Conservation (phyloP, 35 echinoderm and acorn worm species). For the Lytechinus variegatus region DNA sequence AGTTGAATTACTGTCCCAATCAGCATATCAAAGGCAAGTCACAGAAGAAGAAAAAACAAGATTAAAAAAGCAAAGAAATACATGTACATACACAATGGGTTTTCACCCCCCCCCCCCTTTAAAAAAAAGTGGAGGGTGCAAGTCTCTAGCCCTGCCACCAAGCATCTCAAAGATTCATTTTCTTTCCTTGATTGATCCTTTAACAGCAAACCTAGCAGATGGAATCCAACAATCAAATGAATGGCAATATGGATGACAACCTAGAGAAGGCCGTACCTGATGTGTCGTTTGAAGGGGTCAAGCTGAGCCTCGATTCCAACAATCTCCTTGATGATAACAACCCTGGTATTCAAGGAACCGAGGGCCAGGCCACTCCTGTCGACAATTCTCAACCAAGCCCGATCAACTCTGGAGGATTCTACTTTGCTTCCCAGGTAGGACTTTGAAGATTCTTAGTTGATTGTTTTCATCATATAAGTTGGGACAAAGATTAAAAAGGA, state of each 20-base stretch:
- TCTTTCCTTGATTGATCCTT: neutral
- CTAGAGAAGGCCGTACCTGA: constrained; percentile 54
- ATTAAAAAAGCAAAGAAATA: too few species aligned
- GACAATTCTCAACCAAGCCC: constrained; percentile 3
- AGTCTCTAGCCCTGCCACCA: too few species aligned
- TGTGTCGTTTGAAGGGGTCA: constrained; percentile 60
- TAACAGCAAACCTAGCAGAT: neutral
- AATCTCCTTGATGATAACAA: constrained; percentile 59
- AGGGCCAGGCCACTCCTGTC: neutral
- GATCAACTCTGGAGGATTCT: neutral
- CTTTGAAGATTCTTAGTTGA: neutral
- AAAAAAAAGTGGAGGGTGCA: too few species aligned
- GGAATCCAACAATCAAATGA: neutral
- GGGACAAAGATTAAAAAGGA: too few species aligned
- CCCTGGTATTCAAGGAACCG: neutral
- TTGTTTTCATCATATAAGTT: too few species aligned
- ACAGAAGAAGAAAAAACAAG: too few species aligned
- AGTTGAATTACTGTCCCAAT: too few species aligned
- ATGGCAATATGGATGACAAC: constrained; percentile 64
- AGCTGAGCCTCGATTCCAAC: constrained; percentile 51
- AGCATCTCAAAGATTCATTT: too few species aligned
- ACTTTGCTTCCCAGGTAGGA: constrained; percentile 35
- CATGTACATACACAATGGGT: too few species aligned
- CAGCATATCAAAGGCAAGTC: too few species aligned
- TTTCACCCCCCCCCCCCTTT: too few species aligned